These are phyloP conservation scores for Epinephelus awoara DNA, from an alignment of 2,797 vertebrate genomes.

Conservation along the genomic window DNA sequence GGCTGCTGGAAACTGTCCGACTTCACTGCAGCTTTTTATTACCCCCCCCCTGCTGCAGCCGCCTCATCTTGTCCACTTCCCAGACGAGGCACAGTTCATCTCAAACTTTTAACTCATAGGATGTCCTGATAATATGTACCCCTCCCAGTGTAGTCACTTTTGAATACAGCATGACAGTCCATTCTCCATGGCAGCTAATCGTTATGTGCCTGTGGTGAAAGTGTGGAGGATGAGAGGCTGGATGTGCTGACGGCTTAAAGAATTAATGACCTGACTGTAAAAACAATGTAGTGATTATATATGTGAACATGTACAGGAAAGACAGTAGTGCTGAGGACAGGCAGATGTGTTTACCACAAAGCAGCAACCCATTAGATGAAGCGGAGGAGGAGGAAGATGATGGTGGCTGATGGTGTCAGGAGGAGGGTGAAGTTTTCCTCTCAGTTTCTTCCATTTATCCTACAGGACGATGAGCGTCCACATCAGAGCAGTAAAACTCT, in stretches of 20 bases:
- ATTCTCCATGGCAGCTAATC: too few species aligned
- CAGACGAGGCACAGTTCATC: too few species aligned
- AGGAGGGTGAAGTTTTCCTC: not conserved
- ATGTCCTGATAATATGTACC: too few species aligned
- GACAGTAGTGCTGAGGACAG: not conserved
- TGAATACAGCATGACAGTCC: too few species aligned
- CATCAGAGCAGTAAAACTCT: slow-evolving; percentile 31
- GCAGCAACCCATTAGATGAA: slow-evolving; percentile 12
- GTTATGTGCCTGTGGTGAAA: not conserved
- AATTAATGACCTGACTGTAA: not conserved
- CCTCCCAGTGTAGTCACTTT: too few species aligned
- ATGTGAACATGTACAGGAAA: slow-evolving; percentile 2
- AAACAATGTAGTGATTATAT: not conserved
- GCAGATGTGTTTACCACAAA: slow-evolving; percentile 1
- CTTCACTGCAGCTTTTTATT: too few species aligned
- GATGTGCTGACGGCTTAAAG: not conserved
- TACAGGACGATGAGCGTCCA: slow-evolving; percentile 5
- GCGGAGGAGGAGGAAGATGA: not conserved
- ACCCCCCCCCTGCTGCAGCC: too few species aligned
- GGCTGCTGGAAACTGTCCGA: too few species aligned
- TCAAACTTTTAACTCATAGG: too few species aligned
- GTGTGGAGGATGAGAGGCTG: not conserved
- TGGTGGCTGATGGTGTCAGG: not conserved
- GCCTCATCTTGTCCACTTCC: too few species aligned
- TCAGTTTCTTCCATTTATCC: slow-evolving; percentile 28